Evolutionary conservation across 2,888 invertebrate genomes (phyloP).

Genomic region (Caenorhabditis plicata): DNA sequence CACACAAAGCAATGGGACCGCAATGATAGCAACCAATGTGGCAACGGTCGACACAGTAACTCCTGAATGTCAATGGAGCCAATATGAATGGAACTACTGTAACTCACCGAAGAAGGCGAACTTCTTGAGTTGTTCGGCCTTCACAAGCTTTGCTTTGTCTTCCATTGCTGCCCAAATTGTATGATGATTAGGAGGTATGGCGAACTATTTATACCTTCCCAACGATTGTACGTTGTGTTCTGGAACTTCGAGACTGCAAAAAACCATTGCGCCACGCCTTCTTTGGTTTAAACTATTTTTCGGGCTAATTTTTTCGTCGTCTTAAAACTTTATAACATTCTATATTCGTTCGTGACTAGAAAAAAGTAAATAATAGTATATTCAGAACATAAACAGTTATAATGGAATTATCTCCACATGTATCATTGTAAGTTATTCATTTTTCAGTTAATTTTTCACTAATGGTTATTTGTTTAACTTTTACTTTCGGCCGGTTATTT

Average conservation of each 20-base stretch:
- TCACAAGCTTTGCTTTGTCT: constrained; percentile 48
- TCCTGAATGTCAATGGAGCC: constrained; percentile 7
- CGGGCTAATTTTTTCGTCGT: constrained; percentile 8
- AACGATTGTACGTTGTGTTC: too few species aligned
- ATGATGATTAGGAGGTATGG: constrained; percentile 10
- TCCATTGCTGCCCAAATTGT: constrained; percentile 34
- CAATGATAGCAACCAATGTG: constrained; percentile 47
- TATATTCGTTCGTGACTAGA: constrained; percentile 9
- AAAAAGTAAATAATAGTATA: not conserved
- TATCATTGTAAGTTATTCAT: not conserved
- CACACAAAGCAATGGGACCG: constrained; percentile 46
- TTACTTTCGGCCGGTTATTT: too few species aligned
- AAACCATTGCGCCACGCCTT: constrained; percentile 29
- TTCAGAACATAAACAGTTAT: not conserved
- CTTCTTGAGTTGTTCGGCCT: constrained; percentile 57
- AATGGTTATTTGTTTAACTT: too few species aligned
- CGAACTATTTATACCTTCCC: constrained; percentile 20
- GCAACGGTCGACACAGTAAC: constrained; percentile 46
- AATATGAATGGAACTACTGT: not conserved
- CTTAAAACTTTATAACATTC: constrained; percentile 1
- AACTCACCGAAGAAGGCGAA: constrained; percentile 60
- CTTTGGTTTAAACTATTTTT: constrained; percentile 31
- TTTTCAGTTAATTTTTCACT: too few species aligned
- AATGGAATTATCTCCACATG: not conserved
- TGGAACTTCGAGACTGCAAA: not conserved